Percentiles rank a stretch among this genome's conserved stretches.
Conservation (phyloP, 2,888 invertebrate species). For the Eubasilissa splendida region DNA sequence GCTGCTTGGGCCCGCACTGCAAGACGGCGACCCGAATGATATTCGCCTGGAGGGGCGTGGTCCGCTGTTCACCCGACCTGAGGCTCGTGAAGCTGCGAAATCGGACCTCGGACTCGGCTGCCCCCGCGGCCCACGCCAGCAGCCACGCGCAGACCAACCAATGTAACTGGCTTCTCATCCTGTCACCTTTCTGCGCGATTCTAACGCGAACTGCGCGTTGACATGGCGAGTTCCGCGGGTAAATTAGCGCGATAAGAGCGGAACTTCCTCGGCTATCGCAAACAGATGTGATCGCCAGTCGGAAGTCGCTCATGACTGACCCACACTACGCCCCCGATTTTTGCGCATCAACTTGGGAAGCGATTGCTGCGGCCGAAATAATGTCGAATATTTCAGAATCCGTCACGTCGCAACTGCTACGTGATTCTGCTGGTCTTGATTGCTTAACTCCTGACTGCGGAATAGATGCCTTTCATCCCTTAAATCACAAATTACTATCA, state of each 20-base stretch:
- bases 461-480: too few species aligned
- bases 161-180: background rate
- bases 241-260: background rate
- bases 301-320: background rate
- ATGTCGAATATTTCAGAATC: too few species aligned
- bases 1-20: constrained; percentile 10
- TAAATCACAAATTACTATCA: too few species aligned
- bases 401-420: too few species aligned
- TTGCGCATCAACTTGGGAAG: too few species aligned
- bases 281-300: too few species aligned
- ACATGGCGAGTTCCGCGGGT: background rate
- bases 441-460: too few species aligned
- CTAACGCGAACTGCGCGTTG: background rate
- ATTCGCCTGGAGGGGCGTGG: constrained; percentile 27
- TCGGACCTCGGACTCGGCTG: background rate
- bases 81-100: background rate
- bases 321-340: too few species aligned
- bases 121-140: background rate
- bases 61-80: background rate
- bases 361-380: too few species aligned
- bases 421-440: too few species aligned
- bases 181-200: background rate
- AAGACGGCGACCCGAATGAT: constrained; percentile 43
- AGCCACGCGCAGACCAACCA: constrained; percentile 5
- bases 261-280: too few species aligned